A percentile compares a stretch with the other conserved stretches of the same genome.
These are phyloP conservation scores for Drosophila anomalata DNA, from an alignment of 2,888 invertebrate species.

Conservation along the genomic window DNA sequence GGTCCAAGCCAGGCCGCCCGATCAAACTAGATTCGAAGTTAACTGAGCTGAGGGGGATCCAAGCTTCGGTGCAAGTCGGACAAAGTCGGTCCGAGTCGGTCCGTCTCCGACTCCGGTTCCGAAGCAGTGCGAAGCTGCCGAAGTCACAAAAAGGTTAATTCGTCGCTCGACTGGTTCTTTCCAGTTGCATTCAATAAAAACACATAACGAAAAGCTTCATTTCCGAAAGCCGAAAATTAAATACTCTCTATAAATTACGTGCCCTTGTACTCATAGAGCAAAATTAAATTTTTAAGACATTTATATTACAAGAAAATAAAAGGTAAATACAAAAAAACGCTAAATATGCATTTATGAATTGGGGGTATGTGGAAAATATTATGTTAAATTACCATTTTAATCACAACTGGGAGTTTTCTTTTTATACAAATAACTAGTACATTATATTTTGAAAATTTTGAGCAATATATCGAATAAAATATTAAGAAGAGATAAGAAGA, in stretches of 20 bases:
- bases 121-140: constrained; percentile 4
- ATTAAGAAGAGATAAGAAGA: too few relatives aligned
- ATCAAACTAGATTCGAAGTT: constrained; percentile 1
- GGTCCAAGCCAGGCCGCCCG: neutral
- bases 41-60: neutral
- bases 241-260: neutral
- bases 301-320: too few relatives aligned
- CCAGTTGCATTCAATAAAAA: neutral
- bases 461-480: too few relatives aligned
- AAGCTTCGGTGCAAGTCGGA: neutral
- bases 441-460: too few relatives aligned
- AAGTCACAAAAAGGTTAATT: constrained; percentile 60
- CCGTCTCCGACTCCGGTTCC: constrained; percentile 17
- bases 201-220: neutral
- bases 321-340: too few relatives aligned
- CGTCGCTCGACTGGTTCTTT: constrained; percentile 40
- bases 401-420: too few relatives aligned
- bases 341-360: too few relatives aligned
- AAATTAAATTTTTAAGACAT: too few relatives aligned
- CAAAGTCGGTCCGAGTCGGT: neutral
- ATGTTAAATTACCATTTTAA: too few relatives aligned
- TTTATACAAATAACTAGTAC: too few relatives aligned
- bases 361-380: too few relatives aligned
- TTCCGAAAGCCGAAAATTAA: neutral
- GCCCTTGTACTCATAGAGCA: too few relatives aligned